Evolutionary conservation across 2,797 vertebrate species (phyloP), one percentile per base, ranked within the genome.

Genomic region (Numenius phaeopus): DNA sequence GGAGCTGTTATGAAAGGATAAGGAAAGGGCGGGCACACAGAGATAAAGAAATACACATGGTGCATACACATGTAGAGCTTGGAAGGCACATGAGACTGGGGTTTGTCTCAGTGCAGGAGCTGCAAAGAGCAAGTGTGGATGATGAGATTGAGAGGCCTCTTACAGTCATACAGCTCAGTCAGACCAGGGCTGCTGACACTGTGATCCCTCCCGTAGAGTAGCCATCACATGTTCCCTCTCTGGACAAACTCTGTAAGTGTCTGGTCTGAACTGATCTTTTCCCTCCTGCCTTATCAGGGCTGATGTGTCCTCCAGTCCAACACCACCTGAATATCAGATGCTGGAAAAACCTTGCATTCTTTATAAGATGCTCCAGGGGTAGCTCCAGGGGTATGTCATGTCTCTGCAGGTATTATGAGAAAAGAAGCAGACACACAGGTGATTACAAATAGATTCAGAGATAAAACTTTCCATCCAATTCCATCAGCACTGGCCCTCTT

Each of bases 1-100:
- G 87, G 72, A 94, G 72, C 39, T 87, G 84, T 85, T 94, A 77
- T 9, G 49, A 92, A 95, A 94, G 62, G 57, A 77, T 82, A 79
- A 90, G 24, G 46, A 50, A 84, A 72, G 27, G 50, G 55, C 0
- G 1, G 69, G 34, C 0, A 0, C 0, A 0, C 20, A 23, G 37
- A 52, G 52, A 46, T 69, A 52, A 57, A 64, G 65, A 69, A 69
- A 66, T 16, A 22, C 39, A 39, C 1, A 0, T 17, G 26, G 40
- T 23, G 24, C 2, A 1, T 49, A 47, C 73, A 82, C 2, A 0
- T 62, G 83, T 70, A 39, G 52, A 79, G 64, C 27, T 55, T 15
- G 67, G 18, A 54, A 94, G 27, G 11, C 30, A 29, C 32, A 10
- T 8, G 44, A n/a, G 21, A 5, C 67, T 50, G 21, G 44, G 18